These are phyloP conservation scores for Coregonus ussuriensis DNA, from an alignment of 2,797 vertebrate genomes.

Conservation along the genomic window DNA sequence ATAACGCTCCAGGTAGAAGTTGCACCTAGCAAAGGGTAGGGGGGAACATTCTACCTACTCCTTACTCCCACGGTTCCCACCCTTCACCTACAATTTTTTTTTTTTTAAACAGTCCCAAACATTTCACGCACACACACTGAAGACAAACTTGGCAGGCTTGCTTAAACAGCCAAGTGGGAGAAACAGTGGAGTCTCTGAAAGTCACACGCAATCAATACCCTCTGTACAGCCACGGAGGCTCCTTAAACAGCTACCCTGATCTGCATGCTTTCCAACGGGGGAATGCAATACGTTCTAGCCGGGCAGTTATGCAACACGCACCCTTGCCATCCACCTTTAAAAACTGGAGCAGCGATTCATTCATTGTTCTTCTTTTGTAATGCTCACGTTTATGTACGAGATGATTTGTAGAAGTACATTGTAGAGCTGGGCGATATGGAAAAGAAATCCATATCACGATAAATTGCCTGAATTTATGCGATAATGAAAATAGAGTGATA, in stretches of 20 bases:
- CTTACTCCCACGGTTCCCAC: too few species aligned
- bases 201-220: constrained; percentile 34
- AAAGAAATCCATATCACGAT: too few species aligned
- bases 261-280: neutral
- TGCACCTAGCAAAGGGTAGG: too few species aligned
- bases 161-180: constrained; percentile 22
- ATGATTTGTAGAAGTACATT: neutral
- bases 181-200: constrained; percentile 2
- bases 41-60: constrained; percentile 18
- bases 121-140: constrained; percentile 28
- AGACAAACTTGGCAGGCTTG: constrained; percentile 29
- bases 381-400: neutral
- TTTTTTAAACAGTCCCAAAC: constrained; percentile 13
- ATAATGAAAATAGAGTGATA: too few species aligned
- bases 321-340: neutral
- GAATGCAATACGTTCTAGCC: neutral
- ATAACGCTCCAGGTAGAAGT: too few species aligned
- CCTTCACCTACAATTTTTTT: neutral
- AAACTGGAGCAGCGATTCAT: neutral
- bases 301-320: neutral
- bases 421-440: too few species aligned
- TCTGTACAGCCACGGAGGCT: constrained; percentile 10
- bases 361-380: neutral
- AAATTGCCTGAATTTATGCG: too few species aligned
- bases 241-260: neutral